Evolutionary conservation across 2,888 invertebrate species (phyloP).

Genomic region (Cephus sareptanus): DNA sequence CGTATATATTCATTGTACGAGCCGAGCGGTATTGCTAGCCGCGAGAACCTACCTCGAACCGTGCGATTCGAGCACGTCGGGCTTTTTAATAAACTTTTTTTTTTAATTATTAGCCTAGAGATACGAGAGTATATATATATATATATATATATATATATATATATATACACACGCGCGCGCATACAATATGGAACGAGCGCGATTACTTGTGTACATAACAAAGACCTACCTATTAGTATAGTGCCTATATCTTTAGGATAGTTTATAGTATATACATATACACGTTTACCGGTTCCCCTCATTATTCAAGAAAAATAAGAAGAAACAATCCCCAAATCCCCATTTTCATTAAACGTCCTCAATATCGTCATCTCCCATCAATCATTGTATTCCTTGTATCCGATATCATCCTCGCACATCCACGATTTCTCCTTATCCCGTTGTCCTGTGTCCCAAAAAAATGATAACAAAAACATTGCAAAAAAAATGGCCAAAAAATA

Average conservation of each 20-base stretch:
- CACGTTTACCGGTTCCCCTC: background rate
- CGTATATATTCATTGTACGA: background rate
- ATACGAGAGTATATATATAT: background rate
- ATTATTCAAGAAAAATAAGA: background rate
- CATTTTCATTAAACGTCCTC: background rate
- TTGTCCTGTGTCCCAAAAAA: slow-evolving; percentile 13
- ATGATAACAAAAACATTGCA: slow-evolving; percentile 14
- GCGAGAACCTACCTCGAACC: background rate
- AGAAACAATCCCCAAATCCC: background rate
- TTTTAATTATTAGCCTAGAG: background rate
- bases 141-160: too few species aligned
- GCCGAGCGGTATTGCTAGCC: background rate
- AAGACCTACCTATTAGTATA: slow-evolving; percentile 28
- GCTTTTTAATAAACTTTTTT: background rate
- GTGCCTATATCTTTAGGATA: slow-evolving; percentile 27
- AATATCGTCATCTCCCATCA: background rate
- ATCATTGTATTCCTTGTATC: background rate
- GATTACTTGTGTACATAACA: slow-evolving; percentile 27
- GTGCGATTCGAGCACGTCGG: background rate
- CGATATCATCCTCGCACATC: slow-evolving; percentile 3
- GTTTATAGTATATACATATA: slow-evolving; percentile 11
- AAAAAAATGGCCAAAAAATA: slow-evolving; percentile 38
- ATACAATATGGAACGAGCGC: background rate
- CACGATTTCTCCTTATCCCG: background rate
- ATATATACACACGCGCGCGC: background rate